phyloP scores from a whole-genome alignment of 2,113 vertebrate genomes.

The Neoarius graeffei region DNA sequence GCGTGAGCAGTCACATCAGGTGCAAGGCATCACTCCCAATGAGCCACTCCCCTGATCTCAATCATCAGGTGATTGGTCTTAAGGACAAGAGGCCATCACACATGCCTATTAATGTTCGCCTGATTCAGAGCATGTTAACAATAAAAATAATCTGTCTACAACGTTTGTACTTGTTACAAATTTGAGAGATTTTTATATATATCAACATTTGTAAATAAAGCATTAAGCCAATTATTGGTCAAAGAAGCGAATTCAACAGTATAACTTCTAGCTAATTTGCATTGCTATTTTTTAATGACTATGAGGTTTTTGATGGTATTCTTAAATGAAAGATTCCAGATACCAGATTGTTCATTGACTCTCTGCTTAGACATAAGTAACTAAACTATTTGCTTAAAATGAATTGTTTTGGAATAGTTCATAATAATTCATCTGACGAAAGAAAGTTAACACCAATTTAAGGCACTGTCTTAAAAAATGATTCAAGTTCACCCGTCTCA shows the following conservation, averaged over 20 bases:
- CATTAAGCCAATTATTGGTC: neutral
- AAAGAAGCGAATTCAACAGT: neutral
- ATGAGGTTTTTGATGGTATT: neutral
- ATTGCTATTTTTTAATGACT: neutral
- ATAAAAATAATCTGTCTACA: neutral
- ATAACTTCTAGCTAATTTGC: neutral
- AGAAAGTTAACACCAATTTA: neutral
- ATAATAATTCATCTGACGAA: neutral
- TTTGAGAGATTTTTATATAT: neutral
- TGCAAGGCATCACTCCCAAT: no score
- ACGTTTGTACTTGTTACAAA: neutral
- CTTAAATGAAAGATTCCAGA: neutral
- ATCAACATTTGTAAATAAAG: neutral
- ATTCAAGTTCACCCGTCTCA: neutral
- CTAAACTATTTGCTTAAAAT: neutral
- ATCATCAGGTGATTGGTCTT: no score
- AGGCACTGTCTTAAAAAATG: neutral
- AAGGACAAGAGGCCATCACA: no score
- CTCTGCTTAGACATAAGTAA: neutral
- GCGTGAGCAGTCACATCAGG: no score
- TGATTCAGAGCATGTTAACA: conserved; percentile 17
- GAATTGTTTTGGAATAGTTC: neutral
- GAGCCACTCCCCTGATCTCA: no score
- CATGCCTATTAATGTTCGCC: no score
- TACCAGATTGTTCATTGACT: neutral